Conservation (phyloP, 2,797 vertebrate genomes). For the Odontamblyopus rebecca region DNA sequence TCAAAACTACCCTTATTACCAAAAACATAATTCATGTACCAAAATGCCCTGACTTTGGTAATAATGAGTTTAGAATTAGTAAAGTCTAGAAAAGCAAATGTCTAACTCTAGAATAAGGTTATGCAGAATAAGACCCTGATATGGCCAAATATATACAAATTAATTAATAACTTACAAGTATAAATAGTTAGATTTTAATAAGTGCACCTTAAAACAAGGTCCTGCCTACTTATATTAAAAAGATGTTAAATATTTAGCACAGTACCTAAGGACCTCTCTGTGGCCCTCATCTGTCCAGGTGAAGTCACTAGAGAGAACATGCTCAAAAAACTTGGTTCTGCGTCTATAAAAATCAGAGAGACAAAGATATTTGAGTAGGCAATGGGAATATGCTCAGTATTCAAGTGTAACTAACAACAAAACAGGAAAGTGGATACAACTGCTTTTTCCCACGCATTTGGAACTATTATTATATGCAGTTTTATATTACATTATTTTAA, state of each 20-base stretch:
- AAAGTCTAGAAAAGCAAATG: too few species aligned
- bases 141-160: too few species aligned
- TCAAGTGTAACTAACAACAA: background rate
- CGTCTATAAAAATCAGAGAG: conserved; percentile 58
- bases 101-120: too few species aligned
- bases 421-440: background rate
- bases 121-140: too few species aligned
- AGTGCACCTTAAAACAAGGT: too few species aligned
- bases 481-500: background rate
- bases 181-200: too few species aligned
- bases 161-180: too few species aligned
- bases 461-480: background rate
- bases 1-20: too few species aligned
- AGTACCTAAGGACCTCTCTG: conserved; percentile 78
- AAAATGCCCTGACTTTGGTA: too few species aligned
- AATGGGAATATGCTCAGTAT: background rate
- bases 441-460: background rate
- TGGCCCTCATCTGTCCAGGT: conserved; percentile 78
- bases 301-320: conserved; percentile 75
- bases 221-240: background rate
- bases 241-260: conserved; percentile 6
- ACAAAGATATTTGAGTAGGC: conserved; percentile 1
- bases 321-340: conserved; percentile 79
- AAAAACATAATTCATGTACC: too few species aligned
- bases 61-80: too few species aligned